Base-by-base conservation (phyloP, 2,888 invertebrate genomes). In the Cotesia congregata region DNA sequence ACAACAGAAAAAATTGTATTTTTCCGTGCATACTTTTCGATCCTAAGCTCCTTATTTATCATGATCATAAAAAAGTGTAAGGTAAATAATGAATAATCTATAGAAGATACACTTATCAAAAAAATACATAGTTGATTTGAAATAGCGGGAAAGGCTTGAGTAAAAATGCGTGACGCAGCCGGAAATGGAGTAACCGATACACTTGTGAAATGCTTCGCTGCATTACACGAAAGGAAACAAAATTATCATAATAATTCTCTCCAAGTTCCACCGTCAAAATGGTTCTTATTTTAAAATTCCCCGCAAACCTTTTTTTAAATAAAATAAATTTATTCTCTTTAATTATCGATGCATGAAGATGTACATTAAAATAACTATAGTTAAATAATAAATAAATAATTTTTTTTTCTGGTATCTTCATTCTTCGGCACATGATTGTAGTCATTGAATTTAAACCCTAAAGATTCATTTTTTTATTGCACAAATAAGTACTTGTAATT, bases 131-230 rank as follows among this genome's bases (percentile, higher is more conserved):
- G 50, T 50, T 50, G 50, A 50, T 50, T 50, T 50, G 20, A 62
- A 62, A 76, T 76, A 76, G 76, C 76, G 76, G 72, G 67, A 76
- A 76, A 72, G 60, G 60, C 61, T 62, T 50, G 50, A 67, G 60
- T 72, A 72, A 67, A 76, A 76, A 76, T 76, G 67, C 72, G 72
- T 76, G 72, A 76, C 76, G 67, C 61, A 39, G 70, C 76, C 67
- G 72, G 76, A 76, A 67, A 65, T 76, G 60, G 61, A 72, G 72
- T 76, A 72, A 72, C 76, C 76, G 64, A 76, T 76, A 76, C 67
- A 76, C 60, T 40, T 20, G 67, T 72, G 61, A 71, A 76, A 76
- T 76, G 72, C 76, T 76, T 72, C 65, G 76, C 61, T 76, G 76
- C 76, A 76, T 72, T 12, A 40, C 67, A 71, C 67, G 67, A 67